These are phyloP conservation scores for Taenioides sp. DNA, from an alignment of 2,797 vertebrate genomes.

Conservation along the genomic window DNA sequence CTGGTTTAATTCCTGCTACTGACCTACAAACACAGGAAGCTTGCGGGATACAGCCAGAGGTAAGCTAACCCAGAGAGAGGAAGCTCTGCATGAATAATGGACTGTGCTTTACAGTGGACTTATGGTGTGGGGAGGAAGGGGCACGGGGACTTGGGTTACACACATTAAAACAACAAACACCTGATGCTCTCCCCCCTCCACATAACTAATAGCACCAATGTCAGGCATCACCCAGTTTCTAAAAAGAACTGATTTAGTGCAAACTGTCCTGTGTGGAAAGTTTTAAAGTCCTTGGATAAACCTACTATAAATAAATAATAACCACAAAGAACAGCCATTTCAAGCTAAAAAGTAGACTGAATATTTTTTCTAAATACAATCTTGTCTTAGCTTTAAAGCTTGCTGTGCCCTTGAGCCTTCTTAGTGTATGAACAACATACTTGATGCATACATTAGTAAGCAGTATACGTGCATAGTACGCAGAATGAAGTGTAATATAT, in stretches of 20 bases:
- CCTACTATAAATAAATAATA: background rate
- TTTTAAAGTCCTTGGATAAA: background rate
- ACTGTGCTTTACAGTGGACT: slow-evolving; percentile 51
- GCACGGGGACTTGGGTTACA: slow-evolving; percentile 47
- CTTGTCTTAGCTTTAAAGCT: too few species aligned
- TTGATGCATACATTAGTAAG: too few species aligned
- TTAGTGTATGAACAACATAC: too few species aligned
- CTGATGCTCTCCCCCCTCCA: slow-evolving; percentile 33
- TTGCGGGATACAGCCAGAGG: slow-evolving; percentile 43
- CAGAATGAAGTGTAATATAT: background rate
- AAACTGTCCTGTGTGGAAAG: background rate
- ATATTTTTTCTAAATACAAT: too few species aligned
- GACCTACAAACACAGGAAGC: slow-evolving; percentile 66
- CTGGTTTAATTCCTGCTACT: slow-evolving; percentile 34
- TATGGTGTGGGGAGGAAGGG: slow-evolving; percentile 44
- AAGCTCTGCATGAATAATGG: slow-evolving; percentile 74
- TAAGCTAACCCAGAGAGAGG: slow-evolving; percentile 66
- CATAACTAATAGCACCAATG: background rate
- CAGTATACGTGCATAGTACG: background rate
- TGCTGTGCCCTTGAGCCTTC: too few species aligned
- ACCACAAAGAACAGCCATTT: background rate
- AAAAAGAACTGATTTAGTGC: background rate
- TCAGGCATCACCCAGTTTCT: background rate
- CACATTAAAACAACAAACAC: slow-evolving; percentile 40
- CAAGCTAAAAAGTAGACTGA: background rate